Conservation (phyloP, 2,797 vertebrate species). For the Nyctibius grandis region DNA sequence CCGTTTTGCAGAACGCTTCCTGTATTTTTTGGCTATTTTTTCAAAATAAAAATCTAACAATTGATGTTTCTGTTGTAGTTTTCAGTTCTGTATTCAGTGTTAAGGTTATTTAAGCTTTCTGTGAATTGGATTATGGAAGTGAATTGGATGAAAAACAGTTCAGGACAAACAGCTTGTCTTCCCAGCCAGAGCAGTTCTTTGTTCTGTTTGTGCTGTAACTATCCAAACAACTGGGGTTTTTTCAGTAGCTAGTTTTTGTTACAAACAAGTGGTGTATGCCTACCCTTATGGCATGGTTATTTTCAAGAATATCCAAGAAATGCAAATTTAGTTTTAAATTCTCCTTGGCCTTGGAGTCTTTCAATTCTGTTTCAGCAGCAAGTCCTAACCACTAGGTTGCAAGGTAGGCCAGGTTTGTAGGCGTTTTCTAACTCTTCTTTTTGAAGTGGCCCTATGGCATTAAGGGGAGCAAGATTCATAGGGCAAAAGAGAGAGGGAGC, state of each 20-base stretch:
- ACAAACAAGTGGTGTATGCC: not conserved
- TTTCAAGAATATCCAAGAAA: not conserved
- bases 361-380: not conserved
- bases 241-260: not conserved
- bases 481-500: not conserved
- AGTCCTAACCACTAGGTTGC: not conserved
- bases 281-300: not conserved
- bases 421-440: not conserved
- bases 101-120: not conserved
- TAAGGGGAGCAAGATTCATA: not conserved
- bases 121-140: not conserved
- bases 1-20: not conserved
- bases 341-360: not conserved
- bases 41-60: not conserved
- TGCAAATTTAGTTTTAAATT: not conserved
- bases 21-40: not conserved
- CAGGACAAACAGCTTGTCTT: not conserved
- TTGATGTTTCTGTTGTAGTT: not conserved
- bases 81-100: not conserved
- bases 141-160: not conserved
- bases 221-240: not conserved
- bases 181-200: not conserved
- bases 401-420: not conserved
- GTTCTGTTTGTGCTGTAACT: not conserved
- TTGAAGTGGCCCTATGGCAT: not conserved